Evolutionary conservation across 2,888 invertebrate species (phyloP), one percentile per base, ranked within the genome.

Genomic region (Oegoconia quadripuncta): DNA sequence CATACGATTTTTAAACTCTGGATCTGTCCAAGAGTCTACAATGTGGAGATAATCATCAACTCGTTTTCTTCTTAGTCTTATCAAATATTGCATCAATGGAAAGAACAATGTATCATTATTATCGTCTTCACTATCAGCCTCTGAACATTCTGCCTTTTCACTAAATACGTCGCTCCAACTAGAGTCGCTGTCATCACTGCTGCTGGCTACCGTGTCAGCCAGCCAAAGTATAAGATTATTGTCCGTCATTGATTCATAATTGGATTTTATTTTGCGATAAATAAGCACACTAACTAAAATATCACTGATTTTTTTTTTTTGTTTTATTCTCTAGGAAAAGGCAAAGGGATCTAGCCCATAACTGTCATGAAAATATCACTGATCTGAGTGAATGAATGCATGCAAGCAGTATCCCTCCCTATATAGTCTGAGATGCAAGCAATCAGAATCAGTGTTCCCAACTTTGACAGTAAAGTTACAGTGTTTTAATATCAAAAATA

Each of bases 21-120:
- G 39, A 44, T 75, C 74, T 3, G 65, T 66, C 76, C 76, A 78
- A 11, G 77, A 75, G 30, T 77, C 76, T 11, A 78, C 63, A 22
- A 74, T 73, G 32, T 75, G 70, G 32, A 75, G 61, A 45, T 75
- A 78, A 44, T 78, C 77, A 44, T 78, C 74, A 5, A 74, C 66
- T 38, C 77, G 57, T 51, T 65, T 69, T 41, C 69, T 54, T 46
- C 63, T 55, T 25, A 65, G 46, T 44, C 73, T 60, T 38, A 74
- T 55, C 45, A 75, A 52, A 57, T 74, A 71, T 32, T 71, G 75
- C 76, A 77, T 76, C 3, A 76, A 35, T 11, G 77, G 75, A 46
- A 77, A 74, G 47, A 77, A 76, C 26, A 74, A 45, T 26, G 54
- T 58, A 41, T 76, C 75, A 13, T 63, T 59, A 25, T 64, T 58